phyloP scores from a whole-genome alignment of 2,888 invertebrate species.

The Dione juno region DNA sequence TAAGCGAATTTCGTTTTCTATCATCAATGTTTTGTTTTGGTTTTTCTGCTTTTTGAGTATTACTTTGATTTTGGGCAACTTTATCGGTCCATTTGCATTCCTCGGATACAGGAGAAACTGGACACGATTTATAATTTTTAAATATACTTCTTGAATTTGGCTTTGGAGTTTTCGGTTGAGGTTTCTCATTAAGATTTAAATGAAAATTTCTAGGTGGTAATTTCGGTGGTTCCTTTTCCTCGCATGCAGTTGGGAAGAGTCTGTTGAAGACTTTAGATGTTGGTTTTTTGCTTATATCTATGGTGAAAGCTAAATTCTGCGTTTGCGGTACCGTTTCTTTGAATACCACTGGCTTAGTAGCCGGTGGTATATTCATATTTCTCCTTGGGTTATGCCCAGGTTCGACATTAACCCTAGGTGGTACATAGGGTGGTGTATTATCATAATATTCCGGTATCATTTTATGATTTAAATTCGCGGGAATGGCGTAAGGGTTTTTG shows the following conservation, averaged over 20 bases:
- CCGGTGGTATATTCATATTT: constrained; percentile 57
- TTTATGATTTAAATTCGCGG: constrained; percentile 76
- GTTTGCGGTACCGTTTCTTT: constrained; percentile 68
- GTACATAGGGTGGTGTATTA: constrained; percentile 68
- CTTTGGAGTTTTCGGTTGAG: constrained; percentile 64
- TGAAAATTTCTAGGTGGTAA: constrained; percentile 71
- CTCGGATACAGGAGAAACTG: constrained; percentile 92
- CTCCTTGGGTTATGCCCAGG: constrained; percentile 50
- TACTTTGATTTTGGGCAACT: constrained; percentile 60
- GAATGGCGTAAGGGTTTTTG: constrained; percentile 81
- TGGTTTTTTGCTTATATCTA: constrained; percentile 68
- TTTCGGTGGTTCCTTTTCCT: constrained; percentile 60
- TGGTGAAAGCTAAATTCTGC: constrained; percentile 64
- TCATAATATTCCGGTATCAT: constrained; percentile 68
- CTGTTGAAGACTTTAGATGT: constrained; percentile 75
- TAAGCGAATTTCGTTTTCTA: constrained; percentile 84
- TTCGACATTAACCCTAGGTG: constrained; percentile 71
- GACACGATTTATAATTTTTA: constrained; percentile 89
- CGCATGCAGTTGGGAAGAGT: constrained; percentile 65
- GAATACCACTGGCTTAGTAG: constrained; percentile 62
- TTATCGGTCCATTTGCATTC: constrained; percentile 87
- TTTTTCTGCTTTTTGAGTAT: constrained; percentile 46
- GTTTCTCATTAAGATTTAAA: constrained; percentile 70
- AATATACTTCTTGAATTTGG: constrained; percentile 81
- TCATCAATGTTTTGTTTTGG: constrained; percentile 69